These are phyloP conservation scores for Brachirus orientalis DNA, from an alignment of 2,113 vertebrate genomes.

Conservation along the genomic window DNA sequence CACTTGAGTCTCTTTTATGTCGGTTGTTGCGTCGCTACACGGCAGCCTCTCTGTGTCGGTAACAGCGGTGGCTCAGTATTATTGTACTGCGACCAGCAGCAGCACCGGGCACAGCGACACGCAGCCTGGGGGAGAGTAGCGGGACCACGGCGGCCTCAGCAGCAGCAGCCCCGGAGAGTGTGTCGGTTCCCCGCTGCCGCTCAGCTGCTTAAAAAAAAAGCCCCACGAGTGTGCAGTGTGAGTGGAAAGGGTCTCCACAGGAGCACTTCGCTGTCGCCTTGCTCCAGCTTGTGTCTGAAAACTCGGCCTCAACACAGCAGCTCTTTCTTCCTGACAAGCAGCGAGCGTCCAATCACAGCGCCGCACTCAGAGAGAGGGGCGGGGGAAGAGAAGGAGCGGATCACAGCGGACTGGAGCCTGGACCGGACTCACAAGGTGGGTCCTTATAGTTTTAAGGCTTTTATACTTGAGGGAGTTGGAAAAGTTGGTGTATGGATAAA, in stretches of 20 bases:
- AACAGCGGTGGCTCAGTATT: slow-evolving; percentile 30
- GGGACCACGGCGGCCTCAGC: slow-evolving; percentile 22
- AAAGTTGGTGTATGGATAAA: too few relatives aligned
- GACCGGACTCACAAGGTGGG: not conserved
- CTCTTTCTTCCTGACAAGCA: slow-evolving; percentile 75
- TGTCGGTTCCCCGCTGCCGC: not conserved
- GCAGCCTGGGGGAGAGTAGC: not conserved
- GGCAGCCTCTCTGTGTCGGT: slow-evolving; percentile 18
- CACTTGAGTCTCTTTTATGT: slow-evolving; percentile 21
- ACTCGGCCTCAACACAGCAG: slow-evolving; percentile 72
- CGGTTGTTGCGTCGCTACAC: slow-evolving; percentile 27
- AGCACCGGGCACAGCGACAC: slow-evolving; percentile 15
- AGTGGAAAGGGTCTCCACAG: not conserved
- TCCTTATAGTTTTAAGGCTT: too few relatives aligned
- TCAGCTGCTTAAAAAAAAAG: not conserved
- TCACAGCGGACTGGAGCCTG: slow-evolving; percentile 21
- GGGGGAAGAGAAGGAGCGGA: slow-evolving; percentile 32
- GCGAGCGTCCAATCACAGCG: slow-evolving; percentile 59
- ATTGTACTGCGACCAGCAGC: slow-evolving; percentile 33
- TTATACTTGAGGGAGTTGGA: too few relatives aligned
- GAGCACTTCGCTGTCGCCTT: slow-evolving; percentile 6
- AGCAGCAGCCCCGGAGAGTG: not conserved
- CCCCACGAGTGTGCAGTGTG: not conserved
- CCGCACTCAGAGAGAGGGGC: slow-evolving; percentile 18
- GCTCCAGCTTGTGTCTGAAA: slow-evolving; percentile 49